phyloP scores from a whole-genome alignment of 2,113 vertebrate genomes.

The Nymphicus hollandicus region DNA sequence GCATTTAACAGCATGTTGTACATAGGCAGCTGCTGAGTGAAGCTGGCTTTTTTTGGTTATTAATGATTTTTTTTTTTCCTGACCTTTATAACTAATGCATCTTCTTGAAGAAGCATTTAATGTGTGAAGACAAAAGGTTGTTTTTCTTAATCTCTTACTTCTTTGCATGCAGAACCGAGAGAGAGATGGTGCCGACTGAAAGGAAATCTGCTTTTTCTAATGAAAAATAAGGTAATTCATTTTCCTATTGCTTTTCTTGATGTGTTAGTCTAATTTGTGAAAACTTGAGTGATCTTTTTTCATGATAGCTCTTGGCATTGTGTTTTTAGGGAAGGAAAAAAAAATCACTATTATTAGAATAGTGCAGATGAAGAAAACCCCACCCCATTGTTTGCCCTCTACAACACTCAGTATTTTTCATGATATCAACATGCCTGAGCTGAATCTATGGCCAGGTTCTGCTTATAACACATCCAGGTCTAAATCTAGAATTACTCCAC shows the following conservation, averaged over 20 bases:
- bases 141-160: constrained; percentile 68
- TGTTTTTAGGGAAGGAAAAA: constrained; percentile 1
- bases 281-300: background rate
- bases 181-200: constrained; percentile 76
- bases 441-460: background rate
- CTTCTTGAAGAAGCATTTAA: constrained; percentile 64
- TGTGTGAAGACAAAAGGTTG: constrained; percentile 55
- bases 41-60: constrained; percentile 43
- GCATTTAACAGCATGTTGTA: constrained; percentile 65
- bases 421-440: background rate
- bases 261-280: background rate
- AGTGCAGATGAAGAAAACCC: background rate
- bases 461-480: background rate
- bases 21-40: constrained; percentile 29
- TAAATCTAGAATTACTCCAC: background rate
- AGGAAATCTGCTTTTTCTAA: constrained; percentile 69
- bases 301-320: background rate
- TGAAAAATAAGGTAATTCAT: constrained; percentile 76
- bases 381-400: background rate
- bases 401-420: background rate
- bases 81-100: constrained; percentile 73
- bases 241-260: background rate
- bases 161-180: constrained; percentile 68
- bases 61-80: constrained; percentile 63
- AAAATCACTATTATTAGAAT: background rate